Evolutionary conservation across 2,113 vertebrate genomes (phyloP), one percentile per base, ranked within the genome.

Genomic region (Spea bombifrons): DNA sequence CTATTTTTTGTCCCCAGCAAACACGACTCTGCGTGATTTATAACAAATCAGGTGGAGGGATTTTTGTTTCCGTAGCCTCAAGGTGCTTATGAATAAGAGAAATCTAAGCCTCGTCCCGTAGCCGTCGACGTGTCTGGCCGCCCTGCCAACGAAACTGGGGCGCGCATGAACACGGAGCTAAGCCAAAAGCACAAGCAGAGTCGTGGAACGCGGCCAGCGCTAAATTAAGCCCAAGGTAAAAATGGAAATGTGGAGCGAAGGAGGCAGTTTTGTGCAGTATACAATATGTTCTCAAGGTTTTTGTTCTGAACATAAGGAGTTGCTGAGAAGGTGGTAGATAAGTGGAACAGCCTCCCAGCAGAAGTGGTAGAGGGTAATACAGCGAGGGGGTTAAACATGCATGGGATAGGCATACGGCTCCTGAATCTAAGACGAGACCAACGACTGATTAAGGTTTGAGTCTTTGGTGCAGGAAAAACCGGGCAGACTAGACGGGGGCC

Each of bases 81-180:
- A 78, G 76, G 76, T 78, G 69, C 76, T 73, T 66, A 66, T 78
- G 66, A 78, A 73, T 72, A 66, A 72, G 69, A 78, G 12, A 66
- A 49, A 70, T 49, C 76, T 72, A 50, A 66, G 17, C 30, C 16
- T n/a, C 30, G 48, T 55, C 30, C 53, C 49, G 46, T 46, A 61
- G 8, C 48, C 65, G 59, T 13, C 66, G n/a, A 30, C 16, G 69
- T 43, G 68, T 49, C 69, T 48, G 7, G 46, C n/a, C 13, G n/a
- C 46, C 13, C 48, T 72, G 61, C 61, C 69, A 78, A 78, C 47
- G 52, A 55, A 78, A 9, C 59, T n/a, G 8, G 13, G 66, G 10
- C 48, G 43, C 44, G 10, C 48, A 66, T 44, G 12, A 66, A 49
- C 15, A 13, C 47, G 4, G 43, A 8, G 43, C 61, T 16, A 43